Evolutionary conservation across 2,113 vertebrate species (phyloP), one percentile per base, ranked within the genome.

Genomic region (Anarrhichthys ocellatus): DNA sequence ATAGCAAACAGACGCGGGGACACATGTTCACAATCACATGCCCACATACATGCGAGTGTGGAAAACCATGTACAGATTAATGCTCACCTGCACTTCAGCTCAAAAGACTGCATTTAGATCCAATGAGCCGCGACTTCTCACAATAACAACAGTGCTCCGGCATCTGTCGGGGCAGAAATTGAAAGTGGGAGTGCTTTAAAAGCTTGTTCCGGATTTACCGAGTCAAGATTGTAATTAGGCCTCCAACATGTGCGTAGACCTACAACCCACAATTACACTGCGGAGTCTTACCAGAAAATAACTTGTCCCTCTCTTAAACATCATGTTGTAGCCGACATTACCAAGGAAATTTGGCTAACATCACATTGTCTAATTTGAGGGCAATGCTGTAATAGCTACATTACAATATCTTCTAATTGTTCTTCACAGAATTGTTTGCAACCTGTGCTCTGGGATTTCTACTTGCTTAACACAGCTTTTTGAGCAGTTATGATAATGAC

Each of bases 161-260:
- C 81, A 69, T 90, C 88, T 87, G 86, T 78, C 29, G 50, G 84
- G 54, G 69, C 54, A 40, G 79, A 86, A 78, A 80, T 59, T 87
- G 76, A 89, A 91, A 88, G 88, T 83, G 80, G 82, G 85, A 79
- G 88, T 29, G 85, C 79, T 89, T 91, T 85, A 82, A 92, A 86
- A 85, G 88, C 86, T 87, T 73, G 85, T 68, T 91, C 87, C 81
- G 72, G 86, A 93, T 92, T 91, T 91, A 89, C 91, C 78, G 87
- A 71, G 73, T 88, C 81, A 88, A 87, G 92, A 93, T 91, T 93
- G 91, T 94, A 95, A 94, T 94, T 95, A 94, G 86, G 78, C 71
- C 80, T 91, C 84, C 81, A 91, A 90, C 92, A 93, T 93, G 84
- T 91, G 92, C 78, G 32, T 81, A 87, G 83, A 87, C 89, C 90